phyloP scores from a whole-genome alignment of 2,888 invertebrate genomes.

The Coecobrya sp. region DNA sequence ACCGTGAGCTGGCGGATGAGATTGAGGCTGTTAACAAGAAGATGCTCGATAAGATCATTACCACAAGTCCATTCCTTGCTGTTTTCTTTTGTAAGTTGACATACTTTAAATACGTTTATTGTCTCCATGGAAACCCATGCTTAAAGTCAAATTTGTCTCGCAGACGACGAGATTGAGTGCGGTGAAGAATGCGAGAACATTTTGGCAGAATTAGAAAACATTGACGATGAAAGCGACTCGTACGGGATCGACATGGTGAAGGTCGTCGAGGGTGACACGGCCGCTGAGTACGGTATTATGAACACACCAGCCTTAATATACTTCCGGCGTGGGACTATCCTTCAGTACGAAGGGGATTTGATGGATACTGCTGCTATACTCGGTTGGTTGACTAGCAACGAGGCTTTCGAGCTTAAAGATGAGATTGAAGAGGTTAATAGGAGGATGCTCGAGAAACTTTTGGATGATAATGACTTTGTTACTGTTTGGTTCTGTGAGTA shows the following conservation, averaged over 20 bases:
- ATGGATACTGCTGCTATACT: slow-evolving; percentile 95
- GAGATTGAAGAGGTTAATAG: slow-evolving; percentile 99
- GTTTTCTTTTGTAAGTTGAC: slow-evolving; percentile 96
- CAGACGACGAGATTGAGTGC: slow-evolving; percentile 86
- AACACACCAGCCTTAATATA: slow-evolving; percentile 96
- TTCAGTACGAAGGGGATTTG: slow-evolving; percentile 95
- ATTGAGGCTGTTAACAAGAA: slow-evolving; percentile 97
- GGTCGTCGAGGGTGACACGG: slow-evolving; percentile 94
- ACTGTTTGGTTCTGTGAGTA: slow-evolving; percentile 96
- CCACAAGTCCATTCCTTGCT: slow-evolving; percentile 95
- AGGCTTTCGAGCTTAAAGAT: slow-evolving; percentile 97
- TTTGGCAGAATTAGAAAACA: slow-evolving; percentile 95
- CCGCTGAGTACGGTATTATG: slow-evolving; percentile 94
- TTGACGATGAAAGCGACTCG: slow-evolving; percentile 92
- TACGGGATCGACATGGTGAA: slow-evolving; percentile 96
- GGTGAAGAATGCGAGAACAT: slow-evolving; percentile 97
- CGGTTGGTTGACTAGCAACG: slow-evolving; percentile 96
- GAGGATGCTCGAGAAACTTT: slow-evolving; percentile 97
- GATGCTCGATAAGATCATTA: slow-evolving; percentile 95
- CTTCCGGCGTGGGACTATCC: slow-evolving; percentile 94
- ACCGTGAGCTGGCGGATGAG: slow-evolving; percentile 97
- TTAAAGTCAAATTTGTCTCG: no score
- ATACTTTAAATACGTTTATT: not conserved
- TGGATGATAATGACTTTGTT: slow-evolving; percentile 98
- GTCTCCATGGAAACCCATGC: not conserved